Conservation (phyloP, 2,888 invertebrate species). For the Drepana falcataria region DNA sequence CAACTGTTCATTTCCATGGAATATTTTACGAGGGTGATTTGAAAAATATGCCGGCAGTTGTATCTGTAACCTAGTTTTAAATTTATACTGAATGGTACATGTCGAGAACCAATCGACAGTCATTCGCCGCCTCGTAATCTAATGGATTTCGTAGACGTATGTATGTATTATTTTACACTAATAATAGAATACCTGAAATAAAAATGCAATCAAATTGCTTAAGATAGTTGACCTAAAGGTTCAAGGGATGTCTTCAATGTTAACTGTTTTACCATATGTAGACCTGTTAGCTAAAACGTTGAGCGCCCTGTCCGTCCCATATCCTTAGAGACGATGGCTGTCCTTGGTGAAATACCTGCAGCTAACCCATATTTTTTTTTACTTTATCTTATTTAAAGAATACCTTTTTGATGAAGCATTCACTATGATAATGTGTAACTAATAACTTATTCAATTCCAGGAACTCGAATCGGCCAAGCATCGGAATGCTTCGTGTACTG, state of each 20-base stretch:
- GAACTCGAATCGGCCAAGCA: slow-evolving; percentile 97
- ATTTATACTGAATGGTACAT: slow-evolving; percentile 51
- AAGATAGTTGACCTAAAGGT: too few species aligned
- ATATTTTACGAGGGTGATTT: slow-evolving; percentile 40
- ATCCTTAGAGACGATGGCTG: too few species aligned
- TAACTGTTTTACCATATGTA: too few species aligned
- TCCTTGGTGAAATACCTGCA: too few species aligned
- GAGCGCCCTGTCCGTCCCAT: too few species aligned
- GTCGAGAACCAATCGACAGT: slow-evolving; percentile 40
- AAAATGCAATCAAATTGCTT: too few species aligned
- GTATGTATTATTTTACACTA: too few species aligned
- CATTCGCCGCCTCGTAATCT: slow-evolving; percentile 25
- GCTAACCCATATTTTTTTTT: too few species aligned
- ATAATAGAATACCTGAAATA: too few species aligned
- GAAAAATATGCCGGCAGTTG: slow-evolving; percentile 34
- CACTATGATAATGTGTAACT: background rate
- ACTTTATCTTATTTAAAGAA: background rate
- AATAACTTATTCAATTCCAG: slow-evolving; percentile 67
- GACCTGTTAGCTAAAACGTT: too few species aligned
- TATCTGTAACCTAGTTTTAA: slow-evolving; percentile 66
- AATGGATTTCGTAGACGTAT: slow-evolving; percentile 12
- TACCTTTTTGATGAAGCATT: too few species aligned
- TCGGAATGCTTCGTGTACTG: slow-evolving; percentile 99
- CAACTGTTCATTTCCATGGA: slow-evolving; percentile 2
- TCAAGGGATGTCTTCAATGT: too few species aligned